These are phyloP conservation scores for Sialia sialis DNA, from an alignment of 2,113 vertebrate genomes.

Conservation along the genomic window DNA sequence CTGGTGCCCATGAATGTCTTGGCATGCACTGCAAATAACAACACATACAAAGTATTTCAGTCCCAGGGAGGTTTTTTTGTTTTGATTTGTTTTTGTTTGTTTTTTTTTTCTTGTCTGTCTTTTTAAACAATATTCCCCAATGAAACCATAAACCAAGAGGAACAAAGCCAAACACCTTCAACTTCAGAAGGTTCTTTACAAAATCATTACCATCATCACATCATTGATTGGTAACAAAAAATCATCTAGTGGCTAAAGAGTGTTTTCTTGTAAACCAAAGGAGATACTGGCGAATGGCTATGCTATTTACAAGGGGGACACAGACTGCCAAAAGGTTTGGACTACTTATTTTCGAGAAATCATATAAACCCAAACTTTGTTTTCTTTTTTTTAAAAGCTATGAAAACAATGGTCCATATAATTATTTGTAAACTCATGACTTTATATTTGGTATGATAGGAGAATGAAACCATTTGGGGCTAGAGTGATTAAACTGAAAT, in stretches of 20 bases:
- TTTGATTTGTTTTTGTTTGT: conserved; percentile 51
- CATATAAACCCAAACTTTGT: background rate
- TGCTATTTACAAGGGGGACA: background rate
- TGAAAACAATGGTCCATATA: background rate
- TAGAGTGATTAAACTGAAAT: background rate
- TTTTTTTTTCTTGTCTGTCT: background rate
- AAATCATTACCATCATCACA: background rate
- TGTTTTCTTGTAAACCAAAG: background rate
- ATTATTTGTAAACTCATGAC: background rate
- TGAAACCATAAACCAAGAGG: background rate
- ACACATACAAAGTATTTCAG: conserved; percentile 81
- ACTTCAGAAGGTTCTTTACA: conserved; percentile 1
- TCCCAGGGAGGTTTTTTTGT: conserved; percentile 55
- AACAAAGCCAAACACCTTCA: background rate
- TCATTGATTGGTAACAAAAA: background rate
- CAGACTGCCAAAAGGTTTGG: background rate
- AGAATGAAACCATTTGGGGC: background rate
- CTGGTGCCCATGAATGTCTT: conserved; percentile 79
- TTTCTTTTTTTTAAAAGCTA: background rate
- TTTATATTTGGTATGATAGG: background rate
- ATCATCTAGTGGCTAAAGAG: background rate
- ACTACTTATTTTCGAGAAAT: background rate
- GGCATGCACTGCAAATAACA: conserved; percentile 83
- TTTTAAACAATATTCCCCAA: conserved; percentile 1
- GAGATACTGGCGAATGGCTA: background rate